phyloP scores from a whole-genome alignment of 64 coral and sea anemone genomes.

The Orbicella faveolata region DNA sequence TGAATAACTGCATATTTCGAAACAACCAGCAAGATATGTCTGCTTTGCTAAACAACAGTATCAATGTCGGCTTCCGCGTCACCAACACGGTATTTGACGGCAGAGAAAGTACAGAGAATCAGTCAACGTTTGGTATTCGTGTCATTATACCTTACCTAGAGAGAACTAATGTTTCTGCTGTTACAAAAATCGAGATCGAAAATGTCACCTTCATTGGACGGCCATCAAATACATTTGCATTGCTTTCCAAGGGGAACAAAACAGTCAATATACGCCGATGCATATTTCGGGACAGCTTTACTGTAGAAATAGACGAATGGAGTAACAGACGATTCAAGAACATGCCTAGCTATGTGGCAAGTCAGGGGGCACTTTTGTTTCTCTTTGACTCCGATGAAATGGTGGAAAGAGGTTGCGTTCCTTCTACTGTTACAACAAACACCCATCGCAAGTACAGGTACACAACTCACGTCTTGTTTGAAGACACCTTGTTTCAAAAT shows the following conservation, averaged over 20 bases:
- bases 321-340: too few species aligned
- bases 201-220: not conserved
- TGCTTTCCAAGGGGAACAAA: not conserved
- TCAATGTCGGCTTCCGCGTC: not conserved
- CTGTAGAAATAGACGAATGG: not conserved
- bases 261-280: not conserved
- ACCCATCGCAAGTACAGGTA: not conserved
- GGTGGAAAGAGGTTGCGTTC: not conserved
- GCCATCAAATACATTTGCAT: not conserved
- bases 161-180: not conserved
- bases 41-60: not conserved
- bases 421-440: not conserved
- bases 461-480: not conserved
- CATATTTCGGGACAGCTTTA: not conserved
- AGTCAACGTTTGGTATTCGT: not conserved
- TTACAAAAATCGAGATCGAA: not conserved
- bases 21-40: not conserved
- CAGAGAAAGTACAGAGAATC: not conserved
- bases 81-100: constrained; percentile 15
- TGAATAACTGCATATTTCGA: constrained; percentile 2
- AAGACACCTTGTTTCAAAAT: constrained; percentile 11
- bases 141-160: not conserved
- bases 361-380: not conserved
- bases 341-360: not conserved
- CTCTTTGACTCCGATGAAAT: constrained; percentile 3